Evolutionary conservation across 2,888 invertebrate genomes (phyloP).

Genomic region (Stenolophus ochropezus): DNA sequence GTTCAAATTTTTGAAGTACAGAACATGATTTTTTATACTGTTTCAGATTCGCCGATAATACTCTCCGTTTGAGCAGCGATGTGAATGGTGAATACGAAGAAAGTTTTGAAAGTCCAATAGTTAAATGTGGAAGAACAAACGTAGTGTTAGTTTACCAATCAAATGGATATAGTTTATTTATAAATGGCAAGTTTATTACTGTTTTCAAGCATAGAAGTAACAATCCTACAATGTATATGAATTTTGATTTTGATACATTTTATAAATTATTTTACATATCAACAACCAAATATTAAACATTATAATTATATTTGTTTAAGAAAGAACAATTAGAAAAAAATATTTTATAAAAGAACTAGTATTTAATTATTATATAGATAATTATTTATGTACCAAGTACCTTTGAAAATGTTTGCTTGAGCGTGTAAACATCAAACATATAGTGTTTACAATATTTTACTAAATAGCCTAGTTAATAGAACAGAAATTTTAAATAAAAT

Average conservation of each 20-base stretch:
- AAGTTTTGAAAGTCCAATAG: not conserved
- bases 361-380: too few species aligned
- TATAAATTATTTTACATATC: constrained; percentile 7
- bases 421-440: too few species aligned
- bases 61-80: not conserved
- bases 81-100: not conserved
- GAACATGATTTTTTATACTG: too few species aligned
- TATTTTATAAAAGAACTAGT: too few species aligned
- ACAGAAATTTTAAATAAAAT: too few species aligned
- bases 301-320: not conserved
- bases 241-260: not conserved
- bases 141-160: not conserved
- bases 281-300: not conserved
- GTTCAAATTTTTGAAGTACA: too few species aligned
- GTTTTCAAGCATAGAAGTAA: not conserved
- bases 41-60: not conserved
- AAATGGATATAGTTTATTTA: not conserved
- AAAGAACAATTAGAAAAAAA: too few species aligned
- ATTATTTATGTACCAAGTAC: too few species aligned
- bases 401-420: too few species aligned
- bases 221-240: not conserved
- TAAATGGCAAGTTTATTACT: not conserved
- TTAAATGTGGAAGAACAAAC: not conserved
- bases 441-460: too few species aligned
- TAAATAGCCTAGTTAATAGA: too few species aligned